Evolutionary conservation across 2,113 vertebrate genomes (phyloP).

Genomic region (Labeo rohita): DNA sequence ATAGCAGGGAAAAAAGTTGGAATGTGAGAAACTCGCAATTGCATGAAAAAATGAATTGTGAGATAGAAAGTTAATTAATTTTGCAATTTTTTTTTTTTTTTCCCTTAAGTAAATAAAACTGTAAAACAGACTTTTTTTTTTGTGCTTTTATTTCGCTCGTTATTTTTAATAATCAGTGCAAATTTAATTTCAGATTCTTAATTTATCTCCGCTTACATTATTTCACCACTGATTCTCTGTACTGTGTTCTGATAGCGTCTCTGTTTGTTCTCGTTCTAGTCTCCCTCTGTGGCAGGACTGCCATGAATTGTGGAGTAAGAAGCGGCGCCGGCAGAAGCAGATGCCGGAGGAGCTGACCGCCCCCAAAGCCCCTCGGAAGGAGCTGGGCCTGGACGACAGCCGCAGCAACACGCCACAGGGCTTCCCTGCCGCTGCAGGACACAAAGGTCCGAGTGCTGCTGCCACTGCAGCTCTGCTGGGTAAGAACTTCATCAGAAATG

Average conservation of each 20-base stretch:
- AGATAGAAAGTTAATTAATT: no score
- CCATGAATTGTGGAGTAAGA: constrained; percentile 99
- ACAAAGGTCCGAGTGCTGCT: constrained; percentile 83
- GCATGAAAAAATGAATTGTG: no score
- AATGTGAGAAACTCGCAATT: no score
- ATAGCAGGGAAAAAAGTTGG: no score
- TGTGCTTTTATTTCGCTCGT: no score
- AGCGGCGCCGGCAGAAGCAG: constrained; percentile 95
- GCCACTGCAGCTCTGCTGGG: constrained; percentile 71
- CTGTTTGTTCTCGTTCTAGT: background rate
- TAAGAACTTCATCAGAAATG: constrained; percentile 52
- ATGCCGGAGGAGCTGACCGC: constrained; percentile 88
- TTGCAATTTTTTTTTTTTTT: no score
- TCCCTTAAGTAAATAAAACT: no score
- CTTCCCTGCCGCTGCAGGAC: constrained; percentile 79
- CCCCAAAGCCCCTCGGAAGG: constrained; percentile 91
- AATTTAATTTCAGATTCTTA: no score
- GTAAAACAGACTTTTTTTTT: no score
- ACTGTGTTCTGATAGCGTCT: background rate
- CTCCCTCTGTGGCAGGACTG: constrained; percentile 97
- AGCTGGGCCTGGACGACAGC: constrained; percentile 93
- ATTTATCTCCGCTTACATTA: no score
- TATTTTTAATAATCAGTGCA: no score
- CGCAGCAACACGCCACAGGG: constrained; percentile 95
- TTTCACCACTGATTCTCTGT: background rate